Percentiles rank a stretch among this genome's conserved stretches.
phyloP scores from a whole-genome alignment of 2,113 vertebrate genomes.

The Gila orcuttii region DNA sequence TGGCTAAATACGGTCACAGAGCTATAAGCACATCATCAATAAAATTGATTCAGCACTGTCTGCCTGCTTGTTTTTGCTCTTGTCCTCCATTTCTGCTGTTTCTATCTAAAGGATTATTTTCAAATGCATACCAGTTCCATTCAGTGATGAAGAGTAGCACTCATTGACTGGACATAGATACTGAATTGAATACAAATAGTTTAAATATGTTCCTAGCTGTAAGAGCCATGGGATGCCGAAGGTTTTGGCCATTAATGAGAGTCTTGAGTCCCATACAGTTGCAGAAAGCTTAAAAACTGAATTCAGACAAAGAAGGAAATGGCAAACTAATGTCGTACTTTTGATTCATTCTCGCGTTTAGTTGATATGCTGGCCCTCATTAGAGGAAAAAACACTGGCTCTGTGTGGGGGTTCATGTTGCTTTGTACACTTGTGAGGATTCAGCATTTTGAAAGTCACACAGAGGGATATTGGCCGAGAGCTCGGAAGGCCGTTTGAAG shows the following conservation, averaged over 20 bases:
- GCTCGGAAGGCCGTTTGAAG: constrained; percentile 39
- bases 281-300: constrained; percentile 16
- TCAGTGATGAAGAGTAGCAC: constrained; percentile 31
- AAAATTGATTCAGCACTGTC: constrained; percentile 39
- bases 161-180: background rate
- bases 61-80: constrained; percentile 9
- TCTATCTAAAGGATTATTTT: constrained; percentile 18
- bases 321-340: constrained; percentile 13
- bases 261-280: background rate
- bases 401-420: constrained; percentile 45
- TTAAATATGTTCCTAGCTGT: background rate
- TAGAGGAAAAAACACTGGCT: constrained; percentile 45
- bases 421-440: constrained; percentile 51
- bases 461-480: constrained; percentile 16
- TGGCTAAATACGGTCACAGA: constrained; percentile 35
- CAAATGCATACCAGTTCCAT: background rate
- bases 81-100: constrained; percentile 10
- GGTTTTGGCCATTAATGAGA: constrained; percentile 29
- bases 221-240: constrained; percentile 6
- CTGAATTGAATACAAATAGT: constrained; percentile 32
- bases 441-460: constrained; percentile 42
- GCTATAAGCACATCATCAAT: constrained; percentile 30
- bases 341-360: constrained; percentile 18
- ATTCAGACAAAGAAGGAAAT: constrained; percentile 3
- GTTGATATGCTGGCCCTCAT: constrained; percentile 50